phyloP scores from a whole-genome alignment of 2,797 vertebrate genomes.

The Notolabrus celidotus region DNA sequence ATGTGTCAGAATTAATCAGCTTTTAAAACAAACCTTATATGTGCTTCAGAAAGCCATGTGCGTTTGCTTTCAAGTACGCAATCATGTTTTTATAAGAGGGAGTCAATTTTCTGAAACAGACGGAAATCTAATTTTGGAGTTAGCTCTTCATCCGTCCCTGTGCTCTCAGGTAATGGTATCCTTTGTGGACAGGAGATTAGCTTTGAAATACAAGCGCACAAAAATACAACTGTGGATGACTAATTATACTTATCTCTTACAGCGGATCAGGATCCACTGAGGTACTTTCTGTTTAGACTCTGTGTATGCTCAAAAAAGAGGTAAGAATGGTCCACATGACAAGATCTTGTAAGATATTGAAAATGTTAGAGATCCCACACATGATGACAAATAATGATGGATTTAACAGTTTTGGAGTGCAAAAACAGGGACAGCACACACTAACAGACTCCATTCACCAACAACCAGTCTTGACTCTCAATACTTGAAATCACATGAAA shows the following conservation, averaged over 20 bases:
- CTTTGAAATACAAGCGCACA: constrained; percentile 39
- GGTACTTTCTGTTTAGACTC: constrained; percentile 52
- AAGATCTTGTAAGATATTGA: too few relatives aligned
- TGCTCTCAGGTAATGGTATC: constrained; percentile 53
- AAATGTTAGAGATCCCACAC: too few relatives aligned
- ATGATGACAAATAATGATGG: too few relatives aligned
- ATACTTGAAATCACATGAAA: too few relatives aligned
- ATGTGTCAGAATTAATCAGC: constrained; percentile 24
- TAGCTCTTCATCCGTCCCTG: constrained; percentile 38
- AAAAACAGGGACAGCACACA: too few relatives aligned
- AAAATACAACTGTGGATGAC: constrained; percentile 43
- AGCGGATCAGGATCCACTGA: constrained; percentile 49
- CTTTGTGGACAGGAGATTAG: constrained; percentile 54
- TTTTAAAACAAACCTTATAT: constrained; percentile 12
- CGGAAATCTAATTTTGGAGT: constrained; percentile 49
- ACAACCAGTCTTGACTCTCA: too few relatives aligned
- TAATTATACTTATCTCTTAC: constrained; percentile 65
- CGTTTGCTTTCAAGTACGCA: constrained; percentile 19
- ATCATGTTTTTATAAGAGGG: constrained; percentile 8
- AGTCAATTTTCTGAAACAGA: constrained; percentile 35
- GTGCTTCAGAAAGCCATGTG: not conserved
- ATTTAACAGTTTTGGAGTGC: too few relatives aligned
- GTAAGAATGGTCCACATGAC: too few relatives aligned
- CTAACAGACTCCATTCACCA: too few relatives aligned
- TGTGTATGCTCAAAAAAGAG: constrained; percentile 10